Conservation (phyloP, 2,797 vertebrate species). For the Myotis vivesi region DNA sequence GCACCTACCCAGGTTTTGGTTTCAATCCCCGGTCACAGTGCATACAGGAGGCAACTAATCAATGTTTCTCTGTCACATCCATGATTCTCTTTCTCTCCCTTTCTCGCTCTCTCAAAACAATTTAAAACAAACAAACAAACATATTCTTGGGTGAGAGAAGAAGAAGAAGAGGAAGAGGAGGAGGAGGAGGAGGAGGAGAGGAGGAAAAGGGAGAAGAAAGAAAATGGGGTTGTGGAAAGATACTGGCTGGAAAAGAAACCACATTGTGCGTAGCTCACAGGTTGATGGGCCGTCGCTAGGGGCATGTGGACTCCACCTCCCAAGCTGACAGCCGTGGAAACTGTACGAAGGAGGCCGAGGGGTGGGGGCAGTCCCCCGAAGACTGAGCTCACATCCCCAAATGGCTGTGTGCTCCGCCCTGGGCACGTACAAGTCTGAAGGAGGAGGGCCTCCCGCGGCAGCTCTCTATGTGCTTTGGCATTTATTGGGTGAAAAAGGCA, state of each 20-base stretch:
- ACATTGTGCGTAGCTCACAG: background rate
- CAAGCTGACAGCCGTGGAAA: slow-evolving; percentile 32
- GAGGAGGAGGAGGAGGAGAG: background rate
- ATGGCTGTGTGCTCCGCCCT: background rate
- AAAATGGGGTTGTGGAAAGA: background rate
- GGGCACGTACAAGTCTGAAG: background rate
- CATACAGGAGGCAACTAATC: background rate
- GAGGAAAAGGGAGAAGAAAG: background rate
- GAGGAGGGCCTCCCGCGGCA: background rate
- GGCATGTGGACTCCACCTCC: background rate
- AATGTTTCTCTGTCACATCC: background rate
- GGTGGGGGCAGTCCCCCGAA: background rate
- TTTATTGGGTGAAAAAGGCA: background rate
- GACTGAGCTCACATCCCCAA: background rate
- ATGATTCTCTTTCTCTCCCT: background rate
- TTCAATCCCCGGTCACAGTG: background rate
- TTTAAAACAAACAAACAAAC: background rate
- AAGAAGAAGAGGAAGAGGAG: background rate
- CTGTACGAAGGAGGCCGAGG: background rate
- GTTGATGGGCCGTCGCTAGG: background rate
- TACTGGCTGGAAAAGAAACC: background rate
- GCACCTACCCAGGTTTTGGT: background rate
- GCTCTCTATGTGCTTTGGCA: background rate
- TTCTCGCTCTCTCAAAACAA: background rate
- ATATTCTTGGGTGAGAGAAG: background rate